A percentile compares a stretch with the other conserved stretches of the same genome.
Conservation (phyloP, 2,888 invertebrate genomes). For the Timandra comae region DNA sequence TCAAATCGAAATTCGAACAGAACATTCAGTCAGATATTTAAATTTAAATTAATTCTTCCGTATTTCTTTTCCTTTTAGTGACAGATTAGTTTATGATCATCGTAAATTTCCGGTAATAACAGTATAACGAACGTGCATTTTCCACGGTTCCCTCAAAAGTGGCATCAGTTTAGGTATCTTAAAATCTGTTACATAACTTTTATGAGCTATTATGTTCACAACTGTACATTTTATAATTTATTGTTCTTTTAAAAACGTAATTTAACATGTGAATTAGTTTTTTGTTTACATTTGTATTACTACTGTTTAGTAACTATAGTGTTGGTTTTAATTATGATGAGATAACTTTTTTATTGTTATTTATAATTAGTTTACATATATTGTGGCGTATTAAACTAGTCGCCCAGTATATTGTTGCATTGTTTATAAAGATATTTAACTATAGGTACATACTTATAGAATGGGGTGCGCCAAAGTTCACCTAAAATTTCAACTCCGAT, state of each 20-base stretch:
- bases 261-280: constrained; percentile 1
- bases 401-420: too few species aligned
- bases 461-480: too few species aligned
- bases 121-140: constrained; percentile 27
- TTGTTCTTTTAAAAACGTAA: constrained; percentile 6
- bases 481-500: too few species aligned
- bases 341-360: too few species aligned
- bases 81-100: constrained; percentile 44
- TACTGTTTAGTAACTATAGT: constrained; percentile 20
- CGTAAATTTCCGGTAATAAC: constrained; percentile 34
- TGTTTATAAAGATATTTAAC: too few species aligned
- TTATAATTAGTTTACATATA: too few species aligned
- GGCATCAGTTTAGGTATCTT: constrained; percentile 6
- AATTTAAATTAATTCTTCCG: constrained; percentile 45
- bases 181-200: constrained; percentile 11
- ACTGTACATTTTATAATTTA: neutral
- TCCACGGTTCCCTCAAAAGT: constrained; percentile 20
- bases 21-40: constrained; percentile 36
- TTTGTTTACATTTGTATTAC: too few species aligned
- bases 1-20: constrained; percentile 40
- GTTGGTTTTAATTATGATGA: too few species aligned
- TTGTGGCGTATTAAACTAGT: too few species aligned
- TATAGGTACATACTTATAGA: too few species aligned
- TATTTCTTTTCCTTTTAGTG: constrained; percentile 36
- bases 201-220: constrained; percentile 13